phyloP scores from a whole-genome alignment of 1,140 invertebrate genomes.

The Tachypleus tridentatus region DNA sequence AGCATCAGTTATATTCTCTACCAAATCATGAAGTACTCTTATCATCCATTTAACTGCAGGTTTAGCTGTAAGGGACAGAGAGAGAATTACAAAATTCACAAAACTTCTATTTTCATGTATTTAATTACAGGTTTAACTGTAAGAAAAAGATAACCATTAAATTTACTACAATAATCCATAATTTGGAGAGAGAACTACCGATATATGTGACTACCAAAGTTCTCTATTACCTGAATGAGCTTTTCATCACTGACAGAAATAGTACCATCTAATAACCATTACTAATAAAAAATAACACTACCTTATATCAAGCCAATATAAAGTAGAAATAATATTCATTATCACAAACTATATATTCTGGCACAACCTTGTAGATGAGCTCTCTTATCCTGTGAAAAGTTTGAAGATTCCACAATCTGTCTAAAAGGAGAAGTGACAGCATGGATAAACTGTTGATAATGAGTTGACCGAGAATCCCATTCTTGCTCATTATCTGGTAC shows the following conservation, averaged over 20 bases:
- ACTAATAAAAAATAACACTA: too few species aligned
- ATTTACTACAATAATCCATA: too few species aligned
- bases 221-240: too few species aligned
- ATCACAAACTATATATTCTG: too few species aligned
- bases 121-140: conserved; percentile 11
- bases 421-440: conserved; percentile 17
- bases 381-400: conserved; percentile 8
- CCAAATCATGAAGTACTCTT: conserved; percentile 35
- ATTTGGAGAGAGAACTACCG: background rate
- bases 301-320: too few species aligned
- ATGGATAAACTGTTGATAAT: conserved; percentile 27
- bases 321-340: too few species aligned
- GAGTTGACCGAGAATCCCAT: conserved; percentile 36
- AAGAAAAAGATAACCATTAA: conserved; percentile 12
- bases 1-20: conserved; percentile 37
- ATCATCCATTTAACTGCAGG: conserved; percentile 34
- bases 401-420: background rate
- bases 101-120: too few species aligned
- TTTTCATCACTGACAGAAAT: too few species aligned
- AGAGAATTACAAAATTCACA: too few species aligned
- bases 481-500: conserved; percentile 35
- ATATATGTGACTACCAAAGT: too few species aligned
- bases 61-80: conserved; percentile 26
- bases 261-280: too few species aligned
- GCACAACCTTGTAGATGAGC: conserved; percentile 5